Evolutionary conservation across 2,888 invertebrate genomes (phyloP).

Genomic region (Parnassius apollo): DNA sequence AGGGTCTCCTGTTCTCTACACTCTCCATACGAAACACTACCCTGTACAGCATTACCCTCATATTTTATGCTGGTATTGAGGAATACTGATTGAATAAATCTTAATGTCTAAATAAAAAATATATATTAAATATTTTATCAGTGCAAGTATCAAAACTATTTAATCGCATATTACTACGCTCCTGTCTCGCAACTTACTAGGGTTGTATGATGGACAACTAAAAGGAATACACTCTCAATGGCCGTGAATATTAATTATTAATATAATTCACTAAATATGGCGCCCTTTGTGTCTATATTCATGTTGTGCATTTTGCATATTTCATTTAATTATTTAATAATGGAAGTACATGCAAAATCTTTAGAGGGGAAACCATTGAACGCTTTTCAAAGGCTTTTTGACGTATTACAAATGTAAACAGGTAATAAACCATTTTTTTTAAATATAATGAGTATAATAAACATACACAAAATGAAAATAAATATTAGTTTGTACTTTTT

Average conservation of each 20-base stretch:
- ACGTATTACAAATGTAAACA: slow-evolving; percentile 7
- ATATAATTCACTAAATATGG: slow-evolving; percentile 50
- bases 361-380: slow-evolving; percentile 27
- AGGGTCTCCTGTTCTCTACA: too few relatives aligned
- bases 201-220: slow-evolving; percentile 67
- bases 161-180: slow-evolving; percentile 30
- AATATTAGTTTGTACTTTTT: background rate
- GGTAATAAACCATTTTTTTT: background rate
- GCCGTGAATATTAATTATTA: slow-evolving; percentile 74
- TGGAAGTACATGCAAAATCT: slow-evolving; percentile 26
- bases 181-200: slow-evolving; percentile 32
- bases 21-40: too few relatives aligned
- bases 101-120: too few relatives aligned
- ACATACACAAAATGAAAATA: too few relatives aligned
- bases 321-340: slow-evolving; percentile 44
- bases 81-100: too few relatives aligned
- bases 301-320: slow-evolving; percentile 39
- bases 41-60: too few relatives aligned
- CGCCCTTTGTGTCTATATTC: slow-evolving; percentile 33
- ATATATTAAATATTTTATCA: too few relatives aligned
- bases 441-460: too few relatives aligned
- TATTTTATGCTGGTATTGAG: too few relatives aligned
- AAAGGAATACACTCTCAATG: slow-evolving; percentile 66
- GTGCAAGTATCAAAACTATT: slow-evolving; percentile 41
- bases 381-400: slow-evolving; percentile 16